Percentiles rank a stretch among this genome's conserved stretches.
Conservation (phyloP, 2,113 vertebrate species). For the Riparia riparia region DNA sequence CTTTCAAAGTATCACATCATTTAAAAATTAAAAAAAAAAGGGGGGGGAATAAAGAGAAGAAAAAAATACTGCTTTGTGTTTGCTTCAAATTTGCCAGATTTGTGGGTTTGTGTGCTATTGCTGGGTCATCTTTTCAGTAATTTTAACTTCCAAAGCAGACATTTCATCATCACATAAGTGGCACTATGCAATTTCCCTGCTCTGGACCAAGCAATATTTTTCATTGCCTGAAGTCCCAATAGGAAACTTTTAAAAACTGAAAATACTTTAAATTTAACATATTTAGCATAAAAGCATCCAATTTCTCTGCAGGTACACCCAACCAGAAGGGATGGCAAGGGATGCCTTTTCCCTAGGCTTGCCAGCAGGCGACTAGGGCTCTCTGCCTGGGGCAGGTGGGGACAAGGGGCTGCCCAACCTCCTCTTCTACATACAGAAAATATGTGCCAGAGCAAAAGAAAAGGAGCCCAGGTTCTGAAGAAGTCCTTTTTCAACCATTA, state of each 20-base stretch:
- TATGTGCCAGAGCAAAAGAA: neutral
- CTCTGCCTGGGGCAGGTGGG: neutral
- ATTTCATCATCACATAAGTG: neutral
- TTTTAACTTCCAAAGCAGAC: neutral
- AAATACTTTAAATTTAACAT: neutral
- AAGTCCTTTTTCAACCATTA: neutral
- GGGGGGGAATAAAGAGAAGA: fast-evolving
- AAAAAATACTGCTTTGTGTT: neutral
- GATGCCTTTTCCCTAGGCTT: neutral
- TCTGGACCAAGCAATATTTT: neutral
- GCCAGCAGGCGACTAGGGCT: fast-evolving
- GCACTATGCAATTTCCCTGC: neutral
- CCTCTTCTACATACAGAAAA: neutral
- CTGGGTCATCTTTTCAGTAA: neutral
- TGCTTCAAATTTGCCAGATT: neutral
- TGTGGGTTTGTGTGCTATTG: neutral
- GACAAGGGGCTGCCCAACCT: neutral
- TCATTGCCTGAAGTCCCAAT: neutral
- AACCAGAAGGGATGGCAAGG: neutral
- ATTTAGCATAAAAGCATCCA: neutral
- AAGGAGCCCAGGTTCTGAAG: neutral
- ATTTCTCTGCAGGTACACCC: neutral
- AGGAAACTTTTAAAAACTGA: neutral
- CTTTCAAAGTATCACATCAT: neutral
- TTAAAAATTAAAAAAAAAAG: neutral